Percentiles rank a stretch among this genome's conserved stretches.
These are phyloP conservation scores for Phoeniculus purpureus DNA, from an alignment of 2,797 vertebrate species.

Conservation along the genomic window DNA sequence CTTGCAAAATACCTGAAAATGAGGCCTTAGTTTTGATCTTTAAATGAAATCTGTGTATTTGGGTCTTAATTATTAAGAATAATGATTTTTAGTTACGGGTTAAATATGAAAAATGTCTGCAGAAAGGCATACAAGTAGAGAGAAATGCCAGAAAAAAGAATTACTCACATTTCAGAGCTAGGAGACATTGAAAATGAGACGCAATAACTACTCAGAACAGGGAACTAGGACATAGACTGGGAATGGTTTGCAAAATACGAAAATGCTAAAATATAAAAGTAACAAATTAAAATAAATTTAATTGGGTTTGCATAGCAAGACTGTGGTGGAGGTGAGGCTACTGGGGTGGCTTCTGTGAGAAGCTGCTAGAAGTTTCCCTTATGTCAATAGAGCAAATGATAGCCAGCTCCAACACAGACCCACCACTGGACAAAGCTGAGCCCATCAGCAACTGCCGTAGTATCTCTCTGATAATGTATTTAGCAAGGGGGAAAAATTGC, in stretches of 20 bases:
- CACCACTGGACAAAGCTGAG: rapidly evolving
- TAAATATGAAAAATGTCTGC: neutral
- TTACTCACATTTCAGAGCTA: neutral
- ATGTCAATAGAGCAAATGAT: rapidly evolving
- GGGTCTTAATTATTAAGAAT: neutral
- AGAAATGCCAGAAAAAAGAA: neutral
- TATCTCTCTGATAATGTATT: rapidly evolving
- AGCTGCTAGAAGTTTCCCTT: neutral
- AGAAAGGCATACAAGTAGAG: neutral
- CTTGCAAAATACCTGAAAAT: neutral
- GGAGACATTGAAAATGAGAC: neutral
- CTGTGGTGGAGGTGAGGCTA: neutral
- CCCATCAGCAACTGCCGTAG: rapidly evolving
- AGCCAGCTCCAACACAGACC: rapidly evolving
- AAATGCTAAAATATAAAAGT: neutral
- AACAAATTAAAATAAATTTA: neutral
- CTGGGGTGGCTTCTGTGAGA: neutral
- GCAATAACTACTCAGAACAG: neutral
- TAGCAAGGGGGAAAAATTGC: neutral
- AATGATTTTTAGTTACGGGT: neutral
- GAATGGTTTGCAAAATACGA: neutral
- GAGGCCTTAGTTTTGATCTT: neutral
- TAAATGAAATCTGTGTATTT: neutral
- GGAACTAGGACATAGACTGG: neutral
- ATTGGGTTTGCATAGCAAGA: neutral